A percentile compares a stretch with the other conserved stretches of the same genome.
phyloP scores from a whole-genome alignment of 2,797 vertebrate genomes.

The Sebastes trivittatus region DNA sequence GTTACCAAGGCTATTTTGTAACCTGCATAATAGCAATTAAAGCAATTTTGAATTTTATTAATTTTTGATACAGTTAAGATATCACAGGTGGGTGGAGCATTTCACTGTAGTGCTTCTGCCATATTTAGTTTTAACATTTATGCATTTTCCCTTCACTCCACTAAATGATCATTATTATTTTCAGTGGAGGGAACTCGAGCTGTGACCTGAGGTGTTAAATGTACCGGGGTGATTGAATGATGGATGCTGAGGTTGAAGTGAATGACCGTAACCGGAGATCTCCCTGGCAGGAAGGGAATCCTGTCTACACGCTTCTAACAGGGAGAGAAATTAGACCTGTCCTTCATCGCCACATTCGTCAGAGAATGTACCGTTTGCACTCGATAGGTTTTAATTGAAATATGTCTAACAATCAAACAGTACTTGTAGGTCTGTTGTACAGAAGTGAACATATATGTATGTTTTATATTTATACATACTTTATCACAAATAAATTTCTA shows the following conservation, averaged over 20 bases:
- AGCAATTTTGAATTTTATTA: constrained; percentile 12
- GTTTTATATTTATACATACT: constrained; percentile 86
- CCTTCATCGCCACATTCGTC: constrained; percentile 64
- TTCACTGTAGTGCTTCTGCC: constrained; percentile 48
- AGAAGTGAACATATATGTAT: constrained; percentile 77
- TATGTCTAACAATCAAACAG: constrained; percentile 68
- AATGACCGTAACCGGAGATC: constrained; percentile 72
- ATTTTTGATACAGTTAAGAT: constrained; percentile 44
- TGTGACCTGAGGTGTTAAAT: constrained; percentile 70
- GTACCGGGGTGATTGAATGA: constrained; percentile 68
- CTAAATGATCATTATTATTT: constrained; percentile 55
- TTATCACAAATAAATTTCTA: constrained; percentile 86
- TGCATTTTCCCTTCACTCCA: constrained; percentile 35
- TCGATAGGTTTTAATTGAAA: constrained; percentile 62
- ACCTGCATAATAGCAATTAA: constrained; percentile 38
- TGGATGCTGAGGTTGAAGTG: constrained; percentile 66
- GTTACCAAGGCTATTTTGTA: constrained; percentile 32
- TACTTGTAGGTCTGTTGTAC: constrained; percentile 78
- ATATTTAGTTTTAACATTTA: constrained; percentile 52
- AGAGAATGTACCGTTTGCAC: constrained; percentile 70
- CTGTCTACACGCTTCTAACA: constrained; percentile 72
- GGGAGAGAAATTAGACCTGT: constrained; percentile 69
- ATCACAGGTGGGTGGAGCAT: constrained; percentile 41
- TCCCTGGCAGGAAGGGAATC: constrained; percentile 54
- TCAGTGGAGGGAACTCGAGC: constrained; percentile 66